These are phyloP conservation scores for Silurus aristotelis DNA, from an alignment of 2,797 vertebrate genomes.

Conservation along the genomic window DNA sequence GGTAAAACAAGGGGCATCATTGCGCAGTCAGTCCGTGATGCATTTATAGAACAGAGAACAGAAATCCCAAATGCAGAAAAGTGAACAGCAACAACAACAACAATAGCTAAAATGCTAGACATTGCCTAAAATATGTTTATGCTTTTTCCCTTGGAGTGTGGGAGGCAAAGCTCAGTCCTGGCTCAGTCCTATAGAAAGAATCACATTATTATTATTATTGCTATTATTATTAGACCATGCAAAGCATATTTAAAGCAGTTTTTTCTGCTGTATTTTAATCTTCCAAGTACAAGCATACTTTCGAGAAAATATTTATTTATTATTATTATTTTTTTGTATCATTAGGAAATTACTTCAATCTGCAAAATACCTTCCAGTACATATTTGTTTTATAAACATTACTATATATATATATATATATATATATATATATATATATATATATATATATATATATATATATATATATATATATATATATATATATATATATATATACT, in stretches of 20 bases:
- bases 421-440: no score
- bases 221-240: neutral
- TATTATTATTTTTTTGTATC: neutral
- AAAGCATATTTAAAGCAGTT: neutral
- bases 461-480: no score
- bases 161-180: neutral
- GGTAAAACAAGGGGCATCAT: slow-evolving; percentile 34
- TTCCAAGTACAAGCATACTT: neutral
- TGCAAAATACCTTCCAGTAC: neutral
- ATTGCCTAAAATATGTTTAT: neutral
- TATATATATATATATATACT: no score
- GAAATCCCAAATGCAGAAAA: slow-evolving; percentile 26
- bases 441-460: no score
- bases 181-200: neutral
- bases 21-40: neutral
- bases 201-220: neutral
- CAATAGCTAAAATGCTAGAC: neutral
- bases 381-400: neutral
- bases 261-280: neutral
- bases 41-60: slow-evolving; percentile 22
- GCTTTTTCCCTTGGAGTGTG: neutral
- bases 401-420: neutral
- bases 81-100: neutral
- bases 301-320: neutral
- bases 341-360: neutral